Percentiles rank a stretch among this genome's conserved stretches.
Conservation (phyloP, 2,797 vertebrate genomes). For the Lophius americanus region DNA sequence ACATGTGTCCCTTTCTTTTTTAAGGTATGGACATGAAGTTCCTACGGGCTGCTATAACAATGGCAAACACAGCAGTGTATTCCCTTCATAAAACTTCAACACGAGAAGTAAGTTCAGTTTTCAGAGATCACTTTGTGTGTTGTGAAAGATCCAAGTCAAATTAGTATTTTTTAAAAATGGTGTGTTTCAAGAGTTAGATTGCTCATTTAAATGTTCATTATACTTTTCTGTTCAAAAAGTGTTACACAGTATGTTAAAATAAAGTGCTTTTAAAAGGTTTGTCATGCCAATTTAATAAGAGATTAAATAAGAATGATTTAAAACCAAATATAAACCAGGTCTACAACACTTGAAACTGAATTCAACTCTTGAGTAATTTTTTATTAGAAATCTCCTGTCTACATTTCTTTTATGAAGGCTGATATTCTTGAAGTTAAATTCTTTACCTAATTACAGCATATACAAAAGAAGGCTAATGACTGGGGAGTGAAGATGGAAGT, state of each 20-base stretch:
- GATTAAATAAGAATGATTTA: background rate
- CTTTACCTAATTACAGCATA: constrained; percentile 84
- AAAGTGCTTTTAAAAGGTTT: background rate
- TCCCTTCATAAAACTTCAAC: constrained; percentile 99
- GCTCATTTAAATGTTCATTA: background rate
- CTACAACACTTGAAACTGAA: background rate
- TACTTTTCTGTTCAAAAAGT: background rate
- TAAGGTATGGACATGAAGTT: constrained; percentile 95
- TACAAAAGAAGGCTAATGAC: constrained; percentile 94
- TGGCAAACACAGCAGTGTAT: constrained; percentile 93
- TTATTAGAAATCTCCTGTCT: background rate
- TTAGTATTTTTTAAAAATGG: background rate
- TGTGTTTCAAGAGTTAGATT: background rate
- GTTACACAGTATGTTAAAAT: too few species aligned
- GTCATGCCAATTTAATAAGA: background rate
- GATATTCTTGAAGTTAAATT: constrained; percentile 2
- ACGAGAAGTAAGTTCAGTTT: constrained; percentile 80
- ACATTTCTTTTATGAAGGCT: background rate
- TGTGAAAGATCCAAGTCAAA: background rate
- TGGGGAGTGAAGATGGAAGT: constrained; percentile 97
- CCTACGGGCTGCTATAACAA: constrained; percentile 88
- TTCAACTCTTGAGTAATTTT: background rate
- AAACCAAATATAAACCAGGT: background rate
- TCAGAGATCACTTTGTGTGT: background rate
- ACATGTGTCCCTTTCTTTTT: constrained; percentile 21